Conservation (phyloP, 2,797 vertebrate species). For the Pitangus sulphuratus region DNA sequence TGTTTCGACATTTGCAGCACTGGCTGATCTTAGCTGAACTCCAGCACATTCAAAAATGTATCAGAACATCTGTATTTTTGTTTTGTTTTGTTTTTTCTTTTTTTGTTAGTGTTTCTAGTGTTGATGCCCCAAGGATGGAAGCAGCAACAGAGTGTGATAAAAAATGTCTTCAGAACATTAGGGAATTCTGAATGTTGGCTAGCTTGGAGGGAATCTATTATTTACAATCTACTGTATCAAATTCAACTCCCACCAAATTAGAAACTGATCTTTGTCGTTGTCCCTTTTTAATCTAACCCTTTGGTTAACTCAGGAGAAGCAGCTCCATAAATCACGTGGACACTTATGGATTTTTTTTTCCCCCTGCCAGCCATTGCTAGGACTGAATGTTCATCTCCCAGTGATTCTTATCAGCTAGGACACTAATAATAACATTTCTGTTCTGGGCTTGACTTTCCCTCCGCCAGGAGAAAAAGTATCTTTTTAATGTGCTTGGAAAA, state of each 20-base stretch:
- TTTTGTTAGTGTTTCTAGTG: background rate
- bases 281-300: conserved; percentile 61
- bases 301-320: conserved; percentile 51
- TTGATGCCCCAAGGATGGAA: conserved; percentile 35
- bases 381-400: conserved; percentile 53
- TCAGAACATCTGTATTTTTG: background rate
- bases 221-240: conserved; percentile 67
- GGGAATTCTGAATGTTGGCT: background rate
- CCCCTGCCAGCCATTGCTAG: conserved; percentile 31
- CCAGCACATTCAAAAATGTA: background rate
- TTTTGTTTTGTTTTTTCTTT: no score
- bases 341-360: conserved; percentile 51
- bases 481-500: conserved; percentile 23
- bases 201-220: conserved; percentile 56
- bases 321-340: conserved; percentile 59
- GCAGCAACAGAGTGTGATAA: background rate
- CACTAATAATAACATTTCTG: conserved; percentile 52
- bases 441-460: background rate
- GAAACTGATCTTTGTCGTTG: conserved; percentile 52
- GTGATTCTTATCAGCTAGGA: conserved; percentile 52
- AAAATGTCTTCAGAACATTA: conserved; percentile 30
- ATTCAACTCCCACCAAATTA: conserved; percentile 58
- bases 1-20: background rate
- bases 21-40: background rate
- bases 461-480: background rate